A percentile compares a stretch with the other conserved stretches of the same genome.
Conservation (phyloP, 2,113 vertebrate species). For the Nansenia antarctica region DNA sequence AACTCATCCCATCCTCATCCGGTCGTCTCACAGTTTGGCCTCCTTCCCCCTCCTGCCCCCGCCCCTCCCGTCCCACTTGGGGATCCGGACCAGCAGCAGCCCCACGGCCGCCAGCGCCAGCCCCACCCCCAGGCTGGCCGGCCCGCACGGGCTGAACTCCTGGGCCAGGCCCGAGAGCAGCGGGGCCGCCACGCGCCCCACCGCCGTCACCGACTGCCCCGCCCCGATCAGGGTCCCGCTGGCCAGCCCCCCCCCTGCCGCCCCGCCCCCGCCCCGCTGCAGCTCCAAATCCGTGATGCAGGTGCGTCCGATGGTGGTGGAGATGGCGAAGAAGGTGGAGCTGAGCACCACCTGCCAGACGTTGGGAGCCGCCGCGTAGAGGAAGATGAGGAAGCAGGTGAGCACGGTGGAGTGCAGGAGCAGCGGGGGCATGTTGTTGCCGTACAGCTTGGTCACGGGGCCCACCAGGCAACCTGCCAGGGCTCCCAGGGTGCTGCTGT, state of each 20-base stretch:
- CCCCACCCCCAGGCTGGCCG: conserved; percentile 82
- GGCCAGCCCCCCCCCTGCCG: conserved; percentile 79
- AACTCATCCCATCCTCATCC: not conserved
- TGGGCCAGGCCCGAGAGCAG: conserved; percentile 90
- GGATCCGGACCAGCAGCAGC: conserved; percentile 73
- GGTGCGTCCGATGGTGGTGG: conserved; percentile 86
- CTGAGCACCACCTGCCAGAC: conserved; percentile 81
- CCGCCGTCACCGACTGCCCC: conserved; percentile 91
- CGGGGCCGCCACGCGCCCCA: conserved; percentile 85
- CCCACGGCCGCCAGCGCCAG: conserved; percentile 80
- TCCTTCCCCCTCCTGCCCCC: conserved; percentile 45
- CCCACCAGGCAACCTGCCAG: conserved; percentile 85
- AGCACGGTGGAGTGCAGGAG: conserved; percentile 86
- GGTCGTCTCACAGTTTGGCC: conserved; percentile 35
- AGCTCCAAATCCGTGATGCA: conserved; percentile 91
- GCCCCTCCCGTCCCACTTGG: conserved; percentile 62
- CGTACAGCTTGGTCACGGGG: conserved; percentile 82
- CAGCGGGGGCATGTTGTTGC: conserved; percentile 77
- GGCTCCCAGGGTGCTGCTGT: conserved; percentile 87
- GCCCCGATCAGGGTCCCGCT: conserved; percentile 89
- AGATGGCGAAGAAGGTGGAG: conserved; percentile 89
- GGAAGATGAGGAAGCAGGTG: conserved; percentile 79
- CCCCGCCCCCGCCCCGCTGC: conserved; percentile 77
- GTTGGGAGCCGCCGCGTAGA: conserved; percentile 74
- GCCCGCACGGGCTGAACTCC: conserved; percentile 91